These are phyloP conservation scores for Choristoneura fumiferana DNA, from an alignment of 1,140 invertebrate genomes.

Conservation along the genomic window DNA sequence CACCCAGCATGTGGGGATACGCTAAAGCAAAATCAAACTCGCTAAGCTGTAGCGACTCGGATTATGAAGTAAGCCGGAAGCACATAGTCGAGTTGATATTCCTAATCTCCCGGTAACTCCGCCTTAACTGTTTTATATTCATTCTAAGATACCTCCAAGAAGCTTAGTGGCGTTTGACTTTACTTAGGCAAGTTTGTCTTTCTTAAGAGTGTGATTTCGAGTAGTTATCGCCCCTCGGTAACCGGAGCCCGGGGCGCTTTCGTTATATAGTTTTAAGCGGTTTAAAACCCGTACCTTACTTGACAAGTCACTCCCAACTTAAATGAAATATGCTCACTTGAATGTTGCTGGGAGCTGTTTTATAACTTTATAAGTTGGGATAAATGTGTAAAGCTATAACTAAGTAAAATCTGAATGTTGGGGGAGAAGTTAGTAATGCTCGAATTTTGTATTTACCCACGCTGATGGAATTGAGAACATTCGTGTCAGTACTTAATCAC, in stretches of 20 bases:
- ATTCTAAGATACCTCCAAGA: conserved; percentile 9
- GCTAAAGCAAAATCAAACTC: background rate
- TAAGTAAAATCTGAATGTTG: too few relatives aligned
- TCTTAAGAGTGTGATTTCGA: conserved; percentile 11
- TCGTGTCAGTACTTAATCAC: too few relatives aligned
- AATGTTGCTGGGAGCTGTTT: conserved; percentile 26
- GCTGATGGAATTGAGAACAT: too few relatives aligned
- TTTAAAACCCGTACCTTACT: conserved; percentile 23
- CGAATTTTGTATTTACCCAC: too few relatives aligned
- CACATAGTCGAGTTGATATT: conserved; percentile 9
- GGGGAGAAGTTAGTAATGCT: too few relatives aligned
- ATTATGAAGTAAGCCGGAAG: background rate
- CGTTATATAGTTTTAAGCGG: conserved; percentile 22
- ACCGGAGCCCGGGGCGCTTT: background rate
- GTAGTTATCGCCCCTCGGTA: conserved; percentile 11
- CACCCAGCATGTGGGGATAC: background rate
- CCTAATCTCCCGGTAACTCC: conserved; percentile 7
- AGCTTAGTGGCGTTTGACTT: conserved; percentile 17
- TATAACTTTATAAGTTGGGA: conserved; percentile 18
- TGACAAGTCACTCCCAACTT: conserved; percentile 27
- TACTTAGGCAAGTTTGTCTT: conserved; percentile 15
- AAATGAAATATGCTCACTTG: conserved; percentile 40
- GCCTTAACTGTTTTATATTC: conserved; percentile 13
- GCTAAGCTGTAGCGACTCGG: background rate
- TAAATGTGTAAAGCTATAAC: too few relatives aligned